Percentiles rank a stretch among this genome's conserved stretches.
Conservation (phyloP, 2,888 invertebrate genomes). For the Calameuta filiformis region DNA sequence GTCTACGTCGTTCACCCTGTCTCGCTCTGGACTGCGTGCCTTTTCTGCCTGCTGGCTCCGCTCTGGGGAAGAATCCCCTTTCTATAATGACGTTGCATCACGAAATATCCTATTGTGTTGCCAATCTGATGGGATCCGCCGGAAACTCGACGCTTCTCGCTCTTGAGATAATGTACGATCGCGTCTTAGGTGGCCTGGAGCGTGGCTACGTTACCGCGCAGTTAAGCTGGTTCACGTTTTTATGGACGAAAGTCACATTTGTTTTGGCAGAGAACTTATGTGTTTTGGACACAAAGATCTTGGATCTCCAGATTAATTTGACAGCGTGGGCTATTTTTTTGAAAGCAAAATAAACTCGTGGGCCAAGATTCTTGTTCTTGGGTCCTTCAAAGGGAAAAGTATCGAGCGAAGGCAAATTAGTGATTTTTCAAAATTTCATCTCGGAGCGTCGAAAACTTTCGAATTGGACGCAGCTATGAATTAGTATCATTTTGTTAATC, state of each 20-base stretch:
- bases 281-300: background rate
- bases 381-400: background rate
- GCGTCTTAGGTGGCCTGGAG: background rate
- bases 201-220: background rate
- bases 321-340: fast-evolving
- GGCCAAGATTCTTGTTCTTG: background rate
- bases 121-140: slow-evolving; percentile 53
- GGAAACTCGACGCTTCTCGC: slow-evolving; percentile 41
- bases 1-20: background rate
- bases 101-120: slow-evolving; percentile 51
- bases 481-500: background rate
- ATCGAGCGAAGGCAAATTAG: background rate
- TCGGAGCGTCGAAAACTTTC: background rate
- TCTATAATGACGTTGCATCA: slow-evolving; percentile 41
- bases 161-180: background rate
- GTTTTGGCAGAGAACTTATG: background rate
- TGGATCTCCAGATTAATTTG: background rate
- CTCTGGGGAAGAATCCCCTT: background rate
- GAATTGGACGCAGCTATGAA: background rate
- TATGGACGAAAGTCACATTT: background rate
- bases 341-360: background rate
- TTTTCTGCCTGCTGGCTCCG: background rate
- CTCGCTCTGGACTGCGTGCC: background rate
- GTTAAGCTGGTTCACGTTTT: background rate
- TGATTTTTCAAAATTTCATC: background rate